These are phyloP conservation scores for Mormyrus hasselquistii DNA, from an alignment of 2,797 vertebrate genomes.

Conservation along the genomic window DNA sequence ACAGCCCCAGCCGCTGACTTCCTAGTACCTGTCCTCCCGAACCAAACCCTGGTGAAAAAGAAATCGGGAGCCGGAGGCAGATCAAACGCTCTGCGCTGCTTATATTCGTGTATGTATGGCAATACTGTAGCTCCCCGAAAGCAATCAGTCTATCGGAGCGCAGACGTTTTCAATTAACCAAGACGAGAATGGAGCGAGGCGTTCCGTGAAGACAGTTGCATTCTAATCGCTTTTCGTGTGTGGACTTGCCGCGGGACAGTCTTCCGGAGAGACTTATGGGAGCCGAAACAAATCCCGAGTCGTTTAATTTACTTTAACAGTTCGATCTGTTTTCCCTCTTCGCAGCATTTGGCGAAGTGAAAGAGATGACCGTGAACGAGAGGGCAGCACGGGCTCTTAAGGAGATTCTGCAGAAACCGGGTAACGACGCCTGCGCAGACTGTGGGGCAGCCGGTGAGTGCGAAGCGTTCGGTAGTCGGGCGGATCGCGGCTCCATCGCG, in stretches of 20 bases:
- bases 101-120: not conserved
- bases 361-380: constrained; percentile 53
- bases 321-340: not conserved
- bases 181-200: not conserved
- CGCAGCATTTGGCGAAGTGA: not conserved
- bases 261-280: not conserved
- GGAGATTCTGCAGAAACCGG: constrained; percentile 52
- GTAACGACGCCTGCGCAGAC: constrained; percentile 62
- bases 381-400: constrained; percentile 48
- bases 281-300: not conserved
- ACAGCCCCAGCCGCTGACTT: constrained; percentile 50
- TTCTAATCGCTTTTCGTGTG: not conserved
- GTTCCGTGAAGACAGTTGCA: not conserved
- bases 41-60: constrained; percentile 18
- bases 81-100: not conserved
- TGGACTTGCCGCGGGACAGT: not conserved
- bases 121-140: not conserved
- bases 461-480: not conserved
- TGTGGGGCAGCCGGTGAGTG: constrained; percentile 60
- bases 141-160: not conserved
- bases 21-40: constrained; percentile 38
- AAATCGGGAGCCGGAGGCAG: not conserved
- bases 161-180: not conserved
- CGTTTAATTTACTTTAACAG: not conserved
- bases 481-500: not conserved